Evolutionary conservation across 2,888 invertebrate genomes (phyloP).

Genomic region (Helicoverpa assulta): DNA sequence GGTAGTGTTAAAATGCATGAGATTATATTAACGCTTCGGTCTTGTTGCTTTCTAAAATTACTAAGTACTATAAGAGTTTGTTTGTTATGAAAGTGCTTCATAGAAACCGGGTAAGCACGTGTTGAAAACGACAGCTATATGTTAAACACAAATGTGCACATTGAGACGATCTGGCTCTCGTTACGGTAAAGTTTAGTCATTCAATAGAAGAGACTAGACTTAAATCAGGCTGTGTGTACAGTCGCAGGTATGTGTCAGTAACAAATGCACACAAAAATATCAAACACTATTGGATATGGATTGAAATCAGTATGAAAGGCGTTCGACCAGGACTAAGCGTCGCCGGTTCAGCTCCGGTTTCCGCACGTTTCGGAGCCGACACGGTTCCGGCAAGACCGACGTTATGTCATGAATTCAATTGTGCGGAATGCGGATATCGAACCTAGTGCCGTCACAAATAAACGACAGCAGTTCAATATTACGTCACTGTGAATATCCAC

Average conservation of each 20-base stretch:
- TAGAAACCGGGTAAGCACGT: too few species aligned
- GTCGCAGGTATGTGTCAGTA: too few species aligned
- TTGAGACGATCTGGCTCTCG: too few species aligned
- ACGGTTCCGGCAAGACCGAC: constrained; percentile 14
- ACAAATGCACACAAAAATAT: constrained; percentile 11
- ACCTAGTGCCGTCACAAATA: background rate
- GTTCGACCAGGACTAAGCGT: constrained; percentile 9
- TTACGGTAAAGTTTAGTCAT: too few species aligned
- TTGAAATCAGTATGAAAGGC: constrained; percentile 14
- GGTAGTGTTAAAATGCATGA: background rate
- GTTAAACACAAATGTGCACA: too few species aligned
- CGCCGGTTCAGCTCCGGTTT: constrained; percentile 20
- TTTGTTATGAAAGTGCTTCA: background rate
- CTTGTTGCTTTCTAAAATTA: background rate
- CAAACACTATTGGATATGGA: constrained; percentile 8
- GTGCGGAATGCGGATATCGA: constrained; percentile 15
- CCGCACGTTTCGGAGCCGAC: constrained; percentile 11
- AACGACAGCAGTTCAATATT: background rate
- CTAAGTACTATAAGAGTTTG: background rate
- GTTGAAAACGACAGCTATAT: too few species aligned
- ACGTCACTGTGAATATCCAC: background rate
- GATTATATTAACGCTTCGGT: background rate
- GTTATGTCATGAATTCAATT: constrained; percentile 3
- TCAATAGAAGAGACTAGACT: too few species aligned
- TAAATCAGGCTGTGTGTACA: too few species aligned